Evolutionary conservation across 2,888 invertebrate species (phyloP).

Genomic region (Steinernema scapterisci): DNA sequence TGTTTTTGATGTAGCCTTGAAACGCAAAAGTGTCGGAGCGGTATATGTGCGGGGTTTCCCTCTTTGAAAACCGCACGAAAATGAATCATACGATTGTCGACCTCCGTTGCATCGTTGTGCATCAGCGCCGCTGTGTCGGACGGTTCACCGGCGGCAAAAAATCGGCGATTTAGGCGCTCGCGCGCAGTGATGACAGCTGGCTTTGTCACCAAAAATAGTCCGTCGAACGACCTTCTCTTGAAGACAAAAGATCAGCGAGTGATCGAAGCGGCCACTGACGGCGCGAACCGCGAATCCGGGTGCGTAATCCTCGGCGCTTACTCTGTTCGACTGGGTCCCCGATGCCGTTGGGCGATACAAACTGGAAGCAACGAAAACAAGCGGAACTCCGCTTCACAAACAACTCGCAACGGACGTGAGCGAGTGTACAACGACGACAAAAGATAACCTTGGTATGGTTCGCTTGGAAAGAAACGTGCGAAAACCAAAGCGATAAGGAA

Average conservation of each 20-base stretch:
- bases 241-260: conserved; percentile 18
- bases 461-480: conserved; percentile 14
- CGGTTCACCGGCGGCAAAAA: conserved; percentile 8
- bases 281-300: neutral
- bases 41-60: too few species aligned
- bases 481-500: conserved; percentile 11
- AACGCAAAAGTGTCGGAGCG: too few species aligned
- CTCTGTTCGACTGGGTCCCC: neutral
- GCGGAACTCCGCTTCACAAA: neutral
- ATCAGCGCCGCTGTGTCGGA: neutral
- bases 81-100: too few species aligned
- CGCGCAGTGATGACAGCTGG: conserved; percentile 17
- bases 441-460: conserved; percentile 22
- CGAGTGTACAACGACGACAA: neutral
- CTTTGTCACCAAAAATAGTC: conserved; percentile 4
- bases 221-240: conserved; percentile 8
- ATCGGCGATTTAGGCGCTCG: neutral
- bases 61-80: too few species aligned
- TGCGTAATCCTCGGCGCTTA: neutral
- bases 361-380: neutral
- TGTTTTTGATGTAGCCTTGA: too few species aligned
- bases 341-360: neutral
- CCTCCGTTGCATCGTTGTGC: neutral
- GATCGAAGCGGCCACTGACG: neutral
- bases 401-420: neutral